phyloP scores from a whole-genome alignment of 2,113 vertebrate species.

The Xerus inauris region DNA sequence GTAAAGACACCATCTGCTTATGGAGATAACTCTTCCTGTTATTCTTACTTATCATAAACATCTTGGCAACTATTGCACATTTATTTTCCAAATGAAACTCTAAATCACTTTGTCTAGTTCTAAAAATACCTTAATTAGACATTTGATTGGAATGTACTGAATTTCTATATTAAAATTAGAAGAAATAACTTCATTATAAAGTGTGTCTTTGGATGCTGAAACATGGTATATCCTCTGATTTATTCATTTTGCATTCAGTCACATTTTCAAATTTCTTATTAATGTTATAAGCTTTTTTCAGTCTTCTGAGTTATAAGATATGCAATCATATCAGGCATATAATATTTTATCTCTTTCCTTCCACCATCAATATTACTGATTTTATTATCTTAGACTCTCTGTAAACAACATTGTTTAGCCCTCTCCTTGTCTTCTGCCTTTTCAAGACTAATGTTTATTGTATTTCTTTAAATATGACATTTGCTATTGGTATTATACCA shows the following conservation, averaged over 20 bases:
- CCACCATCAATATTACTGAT: neutral
- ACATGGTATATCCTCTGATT: neutral
- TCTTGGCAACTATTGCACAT: neutral
- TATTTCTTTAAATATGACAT: conserved; percentile 4
- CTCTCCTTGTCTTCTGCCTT: neutral
- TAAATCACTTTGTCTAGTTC: neutral
- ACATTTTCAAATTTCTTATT: neutral
- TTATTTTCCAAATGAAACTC: conserved; percentile 19
- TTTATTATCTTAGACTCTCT: neutral
- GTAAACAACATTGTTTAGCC: neutral
- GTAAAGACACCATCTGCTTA: neutral
- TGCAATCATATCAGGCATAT: neutral
- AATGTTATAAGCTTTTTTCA: neutral
- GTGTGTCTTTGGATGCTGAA: neutral
- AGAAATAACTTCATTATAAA: neutral
- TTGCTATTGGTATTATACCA: neutral
- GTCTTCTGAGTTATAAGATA: neutral
- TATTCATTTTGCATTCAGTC: neutral
- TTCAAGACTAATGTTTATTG: neutral
- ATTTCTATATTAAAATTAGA: neutral
- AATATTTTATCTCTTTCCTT: neutral
- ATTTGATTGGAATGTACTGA: conserved; percentile 38
- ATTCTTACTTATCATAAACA: neutral
- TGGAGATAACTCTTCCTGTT: neutral
- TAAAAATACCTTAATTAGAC: neutral